These are phyloP conservation scores for Drosophila nasuta DNA, from an alignment of 1,140 invertebrate species.

Conservation along the genomic window DNA sequence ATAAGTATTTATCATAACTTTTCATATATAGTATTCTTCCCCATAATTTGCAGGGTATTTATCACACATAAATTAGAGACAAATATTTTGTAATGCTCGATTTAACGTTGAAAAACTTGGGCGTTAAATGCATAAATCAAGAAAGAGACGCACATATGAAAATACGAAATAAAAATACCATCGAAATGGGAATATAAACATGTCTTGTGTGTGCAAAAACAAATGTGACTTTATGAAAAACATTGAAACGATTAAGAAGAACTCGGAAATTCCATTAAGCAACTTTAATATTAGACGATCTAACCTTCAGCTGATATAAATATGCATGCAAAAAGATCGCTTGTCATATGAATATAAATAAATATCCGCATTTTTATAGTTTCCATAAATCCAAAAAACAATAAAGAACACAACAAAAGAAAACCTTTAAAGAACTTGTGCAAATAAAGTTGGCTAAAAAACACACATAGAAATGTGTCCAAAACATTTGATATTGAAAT, in stretches of 20 bases:
- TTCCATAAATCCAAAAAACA: neutral
- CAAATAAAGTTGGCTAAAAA: constrained; percentile 29
- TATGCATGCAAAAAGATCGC: constrained; percentile 8
- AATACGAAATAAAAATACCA: neutral
- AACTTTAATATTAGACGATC: constrained; percentile 20
- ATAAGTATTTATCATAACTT: no score
- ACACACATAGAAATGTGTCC: neutral
- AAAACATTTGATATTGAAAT: constrained; percentile 32
- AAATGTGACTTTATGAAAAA: constrained; percentile 16
- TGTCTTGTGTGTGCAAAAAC: neutral
- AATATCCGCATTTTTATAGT: constrained; percentile 43
- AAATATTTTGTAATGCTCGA: constrained; percentile 57
- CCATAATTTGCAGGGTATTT: constrained; percentile 19
- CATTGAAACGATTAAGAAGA: constrained; percentile 5
- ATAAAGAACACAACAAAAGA: constrained; percentile 30
- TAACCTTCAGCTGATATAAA: constrained; percentile 26
- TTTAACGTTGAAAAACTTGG: constrained; percentile 53
- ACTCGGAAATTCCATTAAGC: constrained; percentile 24
- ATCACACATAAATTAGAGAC: constrained; percentile 12
- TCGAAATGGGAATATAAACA: constrained; percentile 2
- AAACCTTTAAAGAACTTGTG: constrained; percentile 42
- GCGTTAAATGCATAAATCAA: constrained; percentile 45
- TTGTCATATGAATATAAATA: constrained; percentile 13
- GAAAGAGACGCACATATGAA: constrained; percentile 5
- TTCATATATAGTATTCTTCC: no score